Conservation (phyloP, 2,888 invertebrate species). For the Chloromyia formosa region DNA sequence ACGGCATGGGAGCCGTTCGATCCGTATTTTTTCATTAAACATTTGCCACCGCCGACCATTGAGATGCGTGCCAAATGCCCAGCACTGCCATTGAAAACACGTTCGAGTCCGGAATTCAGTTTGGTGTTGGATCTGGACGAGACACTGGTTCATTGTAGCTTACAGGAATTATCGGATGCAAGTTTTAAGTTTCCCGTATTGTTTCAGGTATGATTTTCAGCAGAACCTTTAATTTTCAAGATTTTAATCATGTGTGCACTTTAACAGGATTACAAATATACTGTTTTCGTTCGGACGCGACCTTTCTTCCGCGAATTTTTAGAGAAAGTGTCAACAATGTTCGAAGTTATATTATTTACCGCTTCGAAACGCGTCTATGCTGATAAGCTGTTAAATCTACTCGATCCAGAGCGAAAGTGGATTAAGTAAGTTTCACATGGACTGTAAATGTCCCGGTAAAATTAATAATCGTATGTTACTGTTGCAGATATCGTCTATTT, state of each 20-base stretch:
- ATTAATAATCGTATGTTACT: neutral
- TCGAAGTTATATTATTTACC: constrained; percentile 94
- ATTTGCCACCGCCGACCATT: constrained; percentile 82
- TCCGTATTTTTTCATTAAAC: constrained; percentile 91
- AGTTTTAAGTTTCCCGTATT: constrained; percentile 93
- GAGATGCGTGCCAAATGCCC: constrained; percentile 74
- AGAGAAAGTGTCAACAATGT: constrained; percentile 83
- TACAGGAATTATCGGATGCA: constrained; percentile 90
- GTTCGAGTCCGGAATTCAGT: constrained; percentile 93
- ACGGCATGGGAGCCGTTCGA: constrained; percentile 82
- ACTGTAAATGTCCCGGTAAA: constrained; percentile 1
- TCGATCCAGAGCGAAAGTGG: constrained; percentile 88
- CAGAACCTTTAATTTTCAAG: neutral
- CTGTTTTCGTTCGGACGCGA: constrained; percentile 85
- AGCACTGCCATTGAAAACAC: constrained; percentile 88
- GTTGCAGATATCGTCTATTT: constrained; percentile 78
- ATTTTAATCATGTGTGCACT: too few relatives aligned
- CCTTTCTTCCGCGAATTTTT: constrained; percentile 93
- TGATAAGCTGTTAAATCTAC: constrained; percentile 87
- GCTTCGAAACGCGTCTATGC: constrained; percentile 96
- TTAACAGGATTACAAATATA: constrained; percentile 90
- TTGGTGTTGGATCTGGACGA: constrained; percentile 83
- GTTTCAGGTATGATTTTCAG: constrained; percentile 71
- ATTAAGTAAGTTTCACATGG: constrained; percentile 66
- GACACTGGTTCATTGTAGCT: constrained; percentile 93